Evolutionary conservation across 2,888 invertebrate genomes (phyloP), one percentile per base, ranked within the genome.

Genomic region (Lumbricus terrestris): DNA sequence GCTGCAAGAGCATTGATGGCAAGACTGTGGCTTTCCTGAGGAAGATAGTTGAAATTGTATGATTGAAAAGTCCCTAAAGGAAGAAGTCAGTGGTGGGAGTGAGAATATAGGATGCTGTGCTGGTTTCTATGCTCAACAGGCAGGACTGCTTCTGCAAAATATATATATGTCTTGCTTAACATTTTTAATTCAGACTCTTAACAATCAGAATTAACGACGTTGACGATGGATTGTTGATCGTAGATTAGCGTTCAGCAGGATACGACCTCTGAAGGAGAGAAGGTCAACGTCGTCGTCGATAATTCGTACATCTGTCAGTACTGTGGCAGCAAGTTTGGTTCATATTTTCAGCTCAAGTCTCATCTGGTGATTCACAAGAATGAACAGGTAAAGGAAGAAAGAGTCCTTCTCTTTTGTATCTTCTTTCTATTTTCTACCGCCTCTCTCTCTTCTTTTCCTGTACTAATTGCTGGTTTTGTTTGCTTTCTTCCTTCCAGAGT

Each of bases 301-400:
- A 95, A 95, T 92, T 95, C 95, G 0, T 96, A 95, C 93, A 94
- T 95, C 82, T 96, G 96, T 93, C 96, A 95, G 92, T 96, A 95
- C 92, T 96, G 96, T 93, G 93, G 94, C 16, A 93, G 93, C 90
- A 94, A 94, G 88, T 95, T 95, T 92, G 94, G 94, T 90, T 94
- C 95, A 16, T 96, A 96, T 92, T 95, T 95, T 91, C 94, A 95
- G 91, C 94, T 96, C 20, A 96, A 95, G 92, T 95, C 95, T 33
- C 96, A 96, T 92, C 95, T 95, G 94, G 95, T 95, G 88, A 92
- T 93, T 47, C 96, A 96, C 93, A 95, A 95, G 92, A 93, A 94
- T 91, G 95, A 95, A 93, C 96, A 96, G 95, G 96, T 96, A 93
- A 91, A 88, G 47, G 37, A 20, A 11, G 69, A 11, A 16, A n/a